Evolutionary conservation across 2,888 invertebrate species (phyloP).

Genomic region (Epirrhoe tristata): DNA sequence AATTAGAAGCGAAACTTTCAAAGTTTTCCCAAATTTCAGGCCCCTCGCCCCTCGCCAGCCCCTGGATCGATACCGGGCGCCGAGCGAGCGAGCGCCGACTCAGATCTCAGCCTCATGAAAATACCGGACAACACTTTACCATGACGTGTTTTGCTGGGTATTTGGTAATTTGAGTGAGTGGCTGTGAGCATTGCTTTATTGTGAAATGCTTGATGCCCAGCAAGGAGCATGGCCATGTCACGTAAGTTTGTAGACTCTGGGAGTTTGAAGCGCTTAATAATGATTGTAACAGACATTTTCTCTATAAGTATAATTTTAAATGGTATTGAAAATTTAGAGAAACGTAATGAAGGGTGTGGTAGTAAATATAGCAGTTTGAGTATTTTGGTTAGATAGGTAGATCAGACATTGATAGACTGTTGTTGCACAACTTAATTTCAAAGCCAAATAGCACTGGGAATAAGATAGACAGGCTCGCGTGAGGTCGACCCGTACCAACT

Average conservation of each 20-base stretch:
- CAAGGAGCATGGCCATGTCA: constrained; percentile 8
- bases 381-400: not conserved
- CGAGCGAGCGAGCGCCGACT: constrained; percentile 68
- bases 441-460: constrained; percentile 56
- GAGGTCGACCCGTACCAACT: constrained; percentile 75
- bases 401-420: constrained; percentile 37
- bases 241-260: constrained; percentile 9
- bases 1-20: constrained; percentile 86
- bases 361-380: not conserved
- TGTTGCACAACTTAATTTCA: constrained; percentile 49
- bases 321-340: not conserved
- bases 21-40: constrained; percentile 85
- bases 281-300: not conserved
- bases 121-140: constrained; percentile 82
- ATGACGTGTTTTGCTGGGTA: constrained; percentile 71
- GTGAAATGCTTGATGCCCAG: constrained; percentile 21
- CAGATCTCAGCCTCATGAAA: constrained; percentile 76
- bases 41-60: constrained; percentile 66
- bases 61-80: constrained; percentile 79
- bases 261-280: not conserved
- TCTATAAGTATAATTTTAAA: not conserved
- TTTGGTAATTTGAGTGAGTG: constrained; percentile 58
- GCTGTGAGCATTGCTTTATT: constrained; percentile 50
- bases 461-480: constrained; percentile 59
- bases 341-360: not conserved